Percentiles rank a stretch among this genome's conserved stretches.
Conservation (phyloP, 37 sponge, comb jelly and placozoan species). For the Halisarca cf. caerulea region DNA sequence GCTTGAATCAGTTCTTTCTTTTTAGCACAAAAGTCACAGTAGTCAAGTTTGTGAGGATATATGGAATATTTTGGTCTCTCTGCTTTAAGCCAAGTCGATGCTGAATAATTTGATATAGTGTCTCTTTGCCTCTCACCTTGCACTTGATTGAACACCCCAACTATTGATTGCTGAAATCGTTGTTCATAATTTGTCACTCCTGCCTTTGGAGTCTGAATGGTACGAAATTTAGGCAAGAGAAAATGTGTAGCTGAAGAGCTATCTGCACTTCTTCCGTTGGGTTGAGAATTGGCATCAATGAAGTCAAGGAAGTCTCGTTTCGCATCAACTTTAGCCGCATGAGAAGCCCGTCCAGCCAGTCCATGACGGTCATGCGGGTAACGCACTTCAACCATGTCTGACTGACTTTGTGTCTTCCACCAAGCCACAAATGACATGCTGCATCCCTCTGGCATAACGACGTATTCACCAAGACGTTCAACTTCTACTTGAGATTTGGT, state of each 20-base stretch:
- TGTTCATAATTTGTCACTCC: conserved; percentile 30
- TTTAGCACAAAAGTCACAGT: conserved; percentile 10
- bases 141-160: conserved; percentile 29
- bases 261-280: conserved; percentile 51
- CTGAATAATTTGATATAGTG: conserved; percentile 32
- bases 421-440: background rate
- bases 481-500: conserved; percentile 8
- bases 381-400: conserved; percentile 31
- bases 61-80: conserved; percentile 36
- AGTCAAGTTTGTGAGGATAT: conserved; percentile 54
- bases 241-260: conserved; percentile 33
- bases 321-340: conserved; percentile 8
- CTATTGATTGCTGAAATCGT: conserved; percentile 27
- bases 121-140: conserved; percentile 4
- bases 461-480: conserved; percentile 5
- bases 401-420: too few relatives aligned
- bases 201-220: conserved; percentile 41
- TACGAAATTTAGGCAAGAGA: conserved; percentile 35
- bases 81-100: conserved; percentile 38
- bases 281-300: conserved; percentile 36
- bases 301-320: conserved; percentile 29
- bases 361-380: conserved; percentile 40
- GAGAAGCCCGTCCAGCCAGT: conserved; percentile 26
- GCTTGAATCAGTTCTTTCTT: conserved; percentile 28
- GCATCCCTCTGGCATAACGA: background rate